These are phyloP conservation scores for Benitochromis conjunctus DNA, from an alignment of 2,113 vertebrate species.

Conservation along the genomic window DNA sequence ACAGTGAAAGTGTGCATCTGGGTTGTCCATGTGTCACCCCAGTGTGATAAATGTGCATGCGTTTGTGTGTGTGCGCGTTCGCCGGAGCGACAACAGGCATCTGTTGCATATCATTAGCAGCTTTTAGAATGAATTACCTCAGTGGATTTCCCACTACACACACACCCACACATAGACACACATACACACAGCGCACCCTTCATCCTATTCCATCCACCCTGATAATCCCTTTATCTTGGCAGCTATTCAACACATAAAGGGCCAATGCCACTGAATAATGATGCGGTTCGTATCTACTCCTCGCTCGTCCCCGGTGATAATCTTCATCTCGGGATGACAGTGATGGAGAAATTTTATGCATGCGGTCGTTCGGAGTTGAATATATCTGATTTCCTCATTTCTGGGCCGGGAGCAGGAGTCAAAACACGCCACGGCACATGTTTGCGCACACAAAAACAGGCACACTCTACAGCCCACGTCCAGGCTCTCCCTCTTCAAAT, in stretches of 20 bases:
- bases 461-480: not conserved
- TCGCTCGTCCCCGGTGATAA: conserved; percentile 33
- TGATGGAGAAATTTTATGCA: conserved; percentile 17
- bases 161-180: not conserved
- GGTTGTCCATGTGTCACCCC: not conserved
- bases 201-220: conserved; percentile 41
- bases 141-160: not conserved
- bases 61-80: not conserved
- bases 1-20: not conserved
- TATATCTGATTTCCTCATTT: not conserved
- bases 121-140: conserved; percentile 31
- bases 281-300: conserved; percentile 28
- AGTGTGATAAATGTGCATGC: not conserved
- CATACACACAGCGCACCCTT: not conserved
- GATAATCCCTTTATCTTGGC: conserved; percentile 63
- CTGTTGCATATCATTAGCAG: conserved; percentile 60
- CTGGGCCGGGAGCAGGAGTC: not conserved
- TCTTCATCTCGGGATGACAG: conserved; percentile 55
- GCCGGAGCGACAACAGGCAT: conserved; percentile 1
- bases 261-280: conserved; percentile 48
- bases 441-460: not conserved
- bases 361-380: not conserved
- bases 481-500: not conserved
- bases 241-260: conserved; percentile 49
- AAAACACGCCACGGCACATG: not conserved